These are phyloP conservation scores for Ephialtes manifestator DNA, from an alignment of 2,888 invertebrate genomes.

Conservation along the genomic window DNA sequence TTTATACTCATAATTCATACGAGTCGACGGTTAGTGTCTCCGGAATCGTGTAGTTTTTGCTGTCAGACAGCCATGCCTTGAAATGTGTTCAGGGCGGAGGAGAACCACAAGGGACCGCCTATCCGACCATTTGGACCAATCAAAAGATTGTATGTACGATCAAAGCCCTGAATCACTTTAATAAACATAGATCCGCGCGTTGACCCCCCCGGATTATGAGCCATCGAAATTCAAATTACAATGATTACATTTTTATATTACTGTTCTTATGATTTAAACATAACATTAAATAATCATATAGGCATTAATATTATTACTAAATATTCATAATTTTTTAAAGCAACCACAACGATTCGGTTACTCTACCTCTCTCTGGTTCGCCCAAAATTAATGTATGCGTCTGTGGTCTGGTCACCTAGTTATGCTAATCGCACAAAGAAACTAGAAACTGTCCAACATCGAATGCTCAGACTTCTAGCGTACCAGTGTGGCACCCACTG, in stretches of 20 bases:
- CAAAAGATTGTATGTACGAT: slow-evolving; percentile 49
- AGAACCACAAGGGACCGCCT: slow-evolving; percentile 80
- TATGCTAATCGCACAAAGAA: no score
- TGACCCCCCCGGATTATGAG: slow-evolving; percentile 4
- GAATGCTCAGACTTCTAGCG: no score
- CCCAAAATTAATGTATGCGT: no score
- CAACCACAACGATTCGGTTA: no score
- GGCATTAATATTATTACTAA: not conserved
- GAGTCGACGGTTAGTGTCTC: slow-evolving; percentile 24
- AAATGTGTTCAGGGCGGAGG: slow-evolving; percentile 81
- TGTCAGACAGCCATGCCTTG: slow-evolving; percentile 80
- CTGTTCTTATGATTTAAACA: not conserved
- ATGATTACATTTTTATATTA: not conserved
- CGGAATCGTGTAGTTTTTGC: slow-evolving; percentile 65
- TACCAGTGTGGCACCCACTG: no score
- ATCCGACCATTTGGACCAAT: slow-evolving; percentile 78
- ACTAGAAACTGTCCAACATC: no score
- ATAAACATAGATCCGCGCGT: slow-evolving; percentile 66
- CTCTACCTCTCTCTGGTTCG: no score
- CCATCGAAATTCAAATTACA: not conserved
- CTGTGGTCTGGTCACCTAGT: no score
- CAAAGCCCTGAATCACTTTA: slow-evolving; percentile 50
- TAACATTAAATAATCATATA: not conserved
- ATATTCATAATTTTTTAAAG: no score
- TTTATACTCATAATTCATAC: slow-evolving; percentile 36